Evolutionary conservation across 2,888 invertebrate species (phyloP), one percentile per base, ranked within the genome.

Genomic region (Stenolophus ochropezus): DNA sequence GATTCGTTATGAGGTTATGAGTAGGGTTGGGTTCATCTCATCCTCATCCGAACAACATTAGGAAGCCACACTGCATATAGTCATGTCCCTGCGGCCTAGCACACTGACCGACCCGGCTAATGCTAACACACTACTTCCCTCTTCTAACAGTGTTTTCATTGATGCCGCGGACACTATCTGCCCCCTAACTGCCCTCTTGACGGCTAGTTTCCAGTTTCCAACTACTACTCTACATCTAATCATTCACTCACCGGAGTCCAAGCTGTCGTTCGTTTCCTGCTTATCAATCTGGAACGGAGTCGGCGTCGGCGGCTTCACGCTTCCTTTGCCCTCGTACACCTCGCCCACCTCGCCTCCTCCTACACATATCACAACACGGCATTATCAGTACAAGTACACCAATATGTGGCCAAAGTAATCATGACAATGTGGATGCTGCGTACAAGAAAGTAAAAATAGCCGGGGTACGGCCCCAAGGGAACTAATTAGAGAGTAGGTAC

Each of bases 401-500:
- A n/a, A n/a, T n/a, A n/a, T n/a, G n/a, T n/a, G n/a, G n/a, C n/a
- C n/a, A 11, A 42, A 42, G 11, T 61, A 14, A 16, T 69, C 6
- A 69, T 69, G 65, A 69, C 65, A 69, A 69, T 69, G 65, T 14
- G n/a, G 4, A 69, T 6, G 18, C 20, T 69, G 16, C 42, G 65
- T 69, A 69, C 27, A 69, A 69, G 65, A 79, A 79, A 56, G 56
- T 73, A 84, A 83, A 83, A 83, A 84, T 84, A 83, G 82, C 84
- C 83, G 81, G 82, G 82, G 78, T 71, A 83, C 79, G 82, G 56
- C 83, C 85, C 84, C 84, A 49, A 16, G 85, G 83, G 85, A 85
- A 82, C 85, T 85, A 85, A 85, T 85, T 85, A 85, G 84, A 83
- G 84, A 84, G 84, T 84, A 84, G 84, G 84, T 85, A 83, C 85